Base-by-base conservation (phyloP, 2,888 invertebrate species). In the Ochropacha duplaris region DNA sequence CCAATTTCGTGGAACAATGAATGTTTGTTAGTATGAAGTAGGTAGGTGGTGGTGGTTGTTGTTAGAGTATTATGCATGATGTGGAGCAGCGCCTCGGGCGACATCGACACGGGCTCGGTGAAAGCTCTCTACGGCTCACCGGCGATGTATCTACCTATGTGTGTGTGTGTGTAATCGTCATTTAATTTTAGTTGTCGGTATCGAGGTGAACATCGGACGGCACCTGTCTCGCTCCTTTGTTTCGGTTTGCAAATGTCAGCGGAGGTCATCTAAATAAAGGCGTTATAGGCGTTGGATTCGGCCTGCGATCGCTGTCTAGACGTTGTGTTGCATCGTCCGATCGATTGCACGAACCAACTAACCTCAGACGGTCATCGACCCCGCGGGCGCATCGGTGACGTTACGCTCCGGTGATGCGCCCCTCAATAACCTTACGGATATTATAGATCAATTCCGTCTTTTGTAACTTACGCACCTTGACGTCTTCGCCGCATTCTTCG, bases 241-340 rank as follows among this genome's bases (percentile, higher is more conserved):
- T 90, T 90, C 87, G 88, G 81, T 81, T 83, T 78, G 84, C 86
- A 88, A 92, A 92, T 91, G 92, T 91, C 92, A 89, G 81, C 73
- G 74, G 88, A 92, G 92, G 91, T 92, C 91, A 87, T 92, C 91
- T 91, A 91, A 92, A 92, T 91, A 89, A 87, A 90, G 86, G 85
- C 82, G 81, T 71, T 84, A 80, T 81, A 86, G 86, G 88, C 86
- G 82, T 84, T 81, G 79, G 81, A 84, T 87, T 90, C 78, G 89
- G 88, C 83, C 80, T 78, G 82, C 84, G 87, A 85, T 88, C 87
- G 84, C 80, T 83, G 92, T 90, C 91, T 91, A 91, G 92, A 92
- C 92, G 86, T 84, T 86, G 84, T 77, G 86, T 87, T 90, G 90
- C 90, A 88, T 88, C 87, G 92, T 86, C 86, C 90, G 87, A 92